phyloP scores from a whole-genome alignment of 2,888 invertebrate species.

The Troides helena region DNA sequence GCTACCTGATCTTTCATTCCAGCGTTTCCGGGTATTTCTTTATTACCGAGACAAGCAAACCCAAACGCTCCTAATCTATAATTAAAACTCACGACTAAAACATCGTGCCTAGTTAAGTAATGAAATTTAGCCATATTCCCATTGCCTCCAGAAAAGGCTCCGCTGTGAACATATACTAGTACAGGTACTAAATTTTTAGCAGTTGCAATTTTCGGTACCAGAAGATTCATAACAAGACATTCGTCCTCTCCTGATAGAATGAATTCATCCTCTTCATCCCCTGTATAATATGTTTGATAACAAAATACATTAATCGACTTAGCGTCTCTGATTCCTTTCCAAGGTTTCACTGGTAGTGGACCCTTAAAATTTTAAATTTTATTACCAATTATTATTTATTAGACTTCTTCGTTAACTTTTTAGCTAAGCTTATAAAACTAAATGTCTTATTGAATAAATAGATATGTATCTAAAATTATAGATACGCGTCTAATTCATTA shows the following conservation, averaged over 20 bases:
- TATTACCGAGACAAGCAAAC: conserved; percentile 82
- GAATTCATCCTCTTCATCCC: conserved; percentile 46
- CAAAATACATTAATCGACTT: conserved; percentile 48
- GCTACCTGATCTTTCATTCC: conserved; percentile 91
- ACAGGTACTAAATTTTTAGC: conserved; percentile 62
- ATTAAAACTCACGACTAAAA: conserved; percentile 84
- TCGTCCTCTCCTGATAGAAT: conserved; percentile 59
- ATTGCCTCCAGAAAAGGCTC: conserved; percentile 64
- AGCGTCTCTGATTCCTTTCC: conserved; percentile 52
- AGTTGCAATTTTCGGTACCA: conserved; percentile 57
- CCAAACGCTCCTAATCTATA: conserved; percentile 87
- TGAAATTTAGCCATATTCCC: conserved; percentile 71
- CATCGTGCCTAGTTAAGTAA: conserved; percentile 83
- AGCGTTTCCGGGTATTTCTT: conserved; percentile 88
- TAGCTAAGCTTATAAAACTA: no score
- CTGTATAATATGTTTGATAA: conserved; percentile 58
- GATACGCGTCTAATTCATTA: no score
- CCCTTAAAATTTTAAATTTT: conserved; percentile 48
- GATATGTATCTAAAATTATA: no score
- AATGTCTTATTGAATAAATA: no score
- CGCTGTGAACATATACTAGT: conserved; percentile 67
- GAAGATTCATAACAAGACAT: conserved; percentile 57
- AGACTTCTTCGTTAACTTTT: no score
- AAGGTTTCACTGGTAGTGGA: conserved; percentile 59
- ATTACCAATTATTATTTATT: no score